Evolutionary conservation across 30 jellyfish, hydroid and myxozoan species (phyloP).

Genomic region (Rhopilema esculentum): DNA sequence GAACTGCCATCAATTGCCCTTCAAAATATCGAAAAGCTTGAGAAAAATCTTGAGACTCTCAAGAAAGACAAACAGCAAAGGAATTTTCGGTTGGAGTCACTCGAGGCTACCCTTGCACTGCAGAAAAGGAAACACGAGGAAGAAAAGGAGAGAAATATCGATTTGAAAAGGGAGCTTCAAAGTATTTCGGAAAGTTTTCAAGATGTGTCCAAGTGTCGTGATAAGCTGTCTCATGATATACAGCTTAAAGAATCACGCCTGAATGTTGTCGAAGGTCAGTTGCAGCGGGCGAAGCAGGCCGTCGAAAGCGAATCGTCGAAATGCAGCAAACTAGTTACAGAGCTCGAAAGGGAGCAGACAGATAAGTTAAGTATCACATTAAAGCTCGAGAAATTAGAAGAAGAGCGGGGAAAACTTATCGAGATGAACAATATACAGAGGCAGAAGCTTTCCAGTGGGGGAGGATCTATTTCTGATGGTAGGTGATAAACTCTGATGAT

Average conservation of each 20-base stretch:
- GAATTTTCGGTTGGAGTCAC: constrained; percentile 69
- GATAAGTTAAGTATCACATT: constrained; percentile 19
- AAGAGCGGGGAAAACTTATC: constrained; percentile 56
- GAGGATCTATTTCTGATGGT: constrained; percentile 63
- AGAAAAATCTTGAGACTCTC: constrained; percentile 69
- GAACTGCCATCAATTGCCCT: constrained; percentile 78
- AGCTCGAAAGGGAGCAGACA: constrained; percentile 58
- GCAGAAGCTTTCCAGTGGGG: constrained; percentile 67
- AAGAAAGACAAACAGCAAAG: constrained; percentile 82
- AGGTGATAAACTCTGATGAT: neutral
- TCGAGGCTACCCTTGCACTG: constrained; percentile 77
- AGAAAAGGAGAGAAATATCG: constrained; percentile 54
- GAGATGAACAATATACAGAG: constrained; percentile 64
- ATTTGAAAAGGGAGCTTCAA: constrained; percentile 70
- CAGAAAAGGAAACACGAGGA: constrained; percentile 88
- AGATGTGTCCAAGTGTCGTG: constrained; percentile 38
- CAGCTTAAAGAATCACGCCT: constrained; percentile 77
- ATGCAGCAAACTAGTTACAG: constrained; percentile 22
- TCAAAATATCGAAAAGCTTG: constrained; percentile 77
- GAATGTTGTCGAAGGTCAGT: constrained; percentile 77
- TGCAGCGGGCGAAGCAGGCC: constrained; percentile 64
- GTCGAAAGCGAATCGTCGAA: constrained; percentile 46
- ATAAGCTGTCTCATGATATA: constrained; percentile 81
- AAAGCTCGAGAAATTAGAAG: constrained; percentile 38
- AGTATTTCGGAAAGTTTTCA: constrained; percentile 57